phyloP scores from a whole-genome alignment of 2,797 vertebrate genomes.

The Gephyroberyx darwinii region DNA sequence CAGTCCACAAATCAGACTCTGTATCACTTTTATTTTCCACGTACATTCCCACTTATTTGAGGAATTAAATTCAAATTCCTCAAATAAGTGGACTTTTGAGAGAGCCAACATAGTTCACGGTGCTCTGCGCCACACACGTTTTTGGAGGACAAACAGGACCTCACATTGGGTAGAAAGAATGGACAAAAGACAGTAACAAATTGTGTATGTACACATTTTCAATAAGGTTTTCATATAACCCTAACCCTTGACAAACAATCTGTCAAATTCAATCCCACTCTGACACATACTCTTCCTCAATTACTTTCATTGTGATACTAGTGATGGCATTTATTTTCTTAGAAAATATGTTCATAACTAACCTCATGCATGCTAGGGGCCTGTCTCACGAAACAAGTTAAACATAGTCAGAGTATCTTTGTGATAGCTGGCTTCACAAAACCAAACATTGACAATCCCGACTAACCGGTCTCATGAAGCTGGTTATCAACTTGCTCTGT shows the following conservation, averaged over 20 bases:
- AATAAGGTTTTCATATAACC: too few species aligned
- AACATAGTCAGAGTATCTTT: too few species aligned
- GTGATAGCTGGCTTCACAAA: too few species aligned
- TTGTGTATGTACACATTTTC: too few species aligned
- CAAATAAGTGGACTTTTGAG: constrained; percentile 16
- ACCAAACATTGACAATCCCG: too few species aligned
- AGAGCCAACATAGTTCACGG: constrained; percentile 4
- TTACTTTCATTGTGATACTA: not conserved
- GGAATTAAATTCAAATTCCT: constrained; percentile 13
- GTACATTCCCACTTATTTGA: constrained; percentile 46
- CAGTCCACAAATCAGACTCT: constrained; percentile 3
- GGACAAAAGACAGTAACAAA: too few species aligned
- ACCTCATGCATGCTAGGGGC: not conserved
- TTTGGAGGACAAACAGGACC: constrained; percentile 19
- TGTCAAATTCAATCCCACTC: too few species aligned
- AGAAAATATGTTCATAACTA: not conserved
- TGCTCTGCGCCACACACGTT: not conserved
- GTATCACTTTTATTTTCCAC: constrained; percentile 27
- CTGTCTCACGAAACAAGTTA: too few species aligned
- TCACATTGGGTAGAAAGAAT: not conserved
- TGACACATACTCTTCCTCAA: too few species aligned
- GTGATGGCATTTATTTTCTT: not conserved
- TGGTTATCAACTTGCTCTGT: too few species aligned
- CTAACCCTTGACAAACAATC: too few species aligned
- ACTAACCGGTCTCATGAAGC: too few species aligned